A percentile compares a stretch with the other conserved stretches of the same genome.
Evolutionary conservation across 2,888 invertebrate genomes (phyloP).

Genomic region (Piscicola geometra): DNA sequence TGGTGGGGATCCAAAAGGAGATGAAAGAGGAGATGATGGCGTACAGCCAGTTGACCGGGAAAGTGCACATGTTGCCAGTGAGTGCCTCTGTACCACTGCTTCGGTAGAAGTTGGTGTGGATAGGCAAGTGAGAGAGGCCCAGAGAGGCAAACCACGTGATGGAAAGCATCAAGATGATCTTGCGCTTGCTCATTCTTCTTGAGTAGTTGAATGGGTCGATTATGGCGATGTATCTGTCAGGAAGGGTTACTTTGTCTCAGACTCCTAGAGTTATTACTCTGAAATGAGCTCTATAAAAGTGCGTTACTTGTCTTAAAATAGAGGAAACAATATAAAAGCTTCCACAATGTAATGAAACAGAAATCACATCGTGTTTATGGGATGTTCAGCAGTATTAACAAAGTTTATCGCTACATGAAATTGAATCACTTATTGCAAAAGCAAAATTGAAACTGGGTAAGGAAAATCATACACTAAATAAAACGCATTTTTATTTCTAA

Average conservation of each 20-base stretch:
- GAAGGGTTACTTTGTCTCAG: neutral
- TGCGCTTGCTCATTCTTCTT: constrained; percentile 46
- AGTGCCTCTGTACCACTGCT: neutral
- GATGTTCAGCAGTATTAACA: too few relatives aligned
- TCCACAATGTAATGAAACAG: too few relatives aligned
- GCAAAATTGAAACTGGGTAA: too few relatives aligned
- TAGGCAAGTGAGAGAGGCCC: constrained; percentile 51
- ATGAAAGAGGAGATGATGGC: constrained; percentile 51
- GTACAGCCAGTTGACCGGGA: constrained; percentile 49
- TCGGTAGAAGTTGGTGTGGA: constrained; percentile 52
- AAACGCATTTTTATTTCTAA: too few relatives aligned
- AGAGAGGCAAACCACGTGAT: constrained; percentile 48
- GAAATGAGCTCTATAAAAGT: too few relatives aligned
- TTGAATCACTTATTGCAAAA: too few relatives aligned
- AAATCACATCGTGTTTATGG: too few relatives aligned
- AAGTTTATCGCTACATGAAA: too few relatives aligned
- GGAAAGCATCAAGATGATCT: constrained; percentile 46
- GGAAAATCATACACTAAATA: too few relatives aligned
- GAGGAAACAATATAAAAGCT: too few relatives aligned
- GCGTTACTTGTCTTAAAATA: too few relatives aligned
- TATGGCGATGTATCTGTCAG: constrained; percentile 48
- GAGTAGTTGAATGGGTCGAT: constrained; percentile 50
- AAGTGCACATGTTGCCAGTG: constrained; percentile 24
- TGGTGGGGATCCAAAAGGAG: constrained; percentile 51
- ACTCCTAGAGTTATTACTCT: too few relatives aligned